These are phyloP conservation scores for Eulithis prunata DNA, from an alignment of 2,888 invertebrate genomes.

Conservation along the genomic window DNA sequence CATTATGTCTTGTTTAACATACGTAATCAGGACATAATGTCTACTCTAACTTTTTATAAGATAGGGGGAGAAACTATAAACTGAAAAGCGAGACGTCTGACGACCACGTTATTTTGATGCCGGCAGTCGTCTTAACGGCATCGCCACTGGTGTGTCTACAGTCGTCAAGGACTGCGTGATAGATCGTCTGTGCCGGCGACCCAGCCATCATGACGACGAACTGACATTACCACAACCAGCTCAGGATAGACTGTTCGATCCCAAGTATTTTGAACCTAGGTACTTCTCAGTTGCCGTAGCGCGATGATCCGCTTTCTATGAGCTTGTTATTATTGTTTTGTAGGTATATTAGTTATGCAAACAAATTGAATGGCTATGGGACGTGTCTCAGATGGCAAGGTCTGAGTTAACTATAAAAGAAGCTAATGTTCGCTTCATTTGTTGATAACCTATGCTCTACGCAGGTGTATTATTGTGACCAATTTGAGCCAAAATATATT, in stretches of 20 bases:
- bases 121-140: slow-evolving; percentile 87
- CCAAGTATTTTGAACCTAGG: slow-evolving; percentile 88
- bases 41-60: no score
- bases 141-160: slow-evolving; percentile 88
- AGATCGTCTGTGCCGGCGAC: slow-evolving; percentile 83
- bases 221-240: slow-evolving; percentile 66
- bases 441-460: no score
- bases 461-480: no score
- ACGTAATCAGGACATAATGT: no score
- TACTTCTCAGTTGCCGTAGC: slow-evolving; percentile 82
- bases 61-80: no score
- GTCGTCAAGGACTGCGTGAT: slow-evolving; percentile 88
- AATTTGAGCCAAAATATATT: no score
- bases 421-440: no score
- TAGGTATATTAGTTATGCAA: not conserved
- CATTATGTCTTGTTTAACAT: no score
- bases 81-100: no score
- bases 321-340: slow-evolving; percentile 43
- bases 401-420: no score
- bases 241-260: slow-evolving; percentile 79
- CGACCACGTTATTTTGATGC: not conserved
- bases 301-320: slow-evolving; percentile 37
- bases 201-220: slow-evolving; percentile 67
- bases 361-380: no score
- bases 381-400: no score